Evolutionary conservation across 53 echinoderm and acorn worm genomes (phyloP), one percentile per base, ranked within the genome.

Genomic region (Glandiceps talaboti): DNA sequence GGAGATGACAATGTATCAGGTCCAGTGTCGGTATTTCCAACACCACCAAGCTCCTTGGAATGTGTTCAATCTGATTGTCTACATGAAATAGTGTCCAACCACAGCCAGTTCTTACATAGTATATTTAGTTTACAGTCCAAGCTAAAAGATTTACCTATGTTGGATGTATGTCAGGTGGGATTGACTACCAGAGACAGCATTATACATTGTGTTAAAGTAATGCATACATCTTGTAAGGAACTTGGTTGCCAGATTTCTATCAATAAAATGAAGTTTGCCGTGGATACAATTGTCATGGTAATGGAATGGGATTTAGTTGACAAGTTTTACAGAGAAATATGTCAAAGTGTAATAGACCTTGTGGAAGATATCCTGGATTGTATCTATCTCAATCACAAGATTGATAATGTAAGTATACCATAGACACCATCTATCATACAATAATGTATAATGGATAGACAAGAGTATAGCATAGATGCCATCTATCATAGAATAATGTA

Each of bases 11-110:
- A n/a, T n/a, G n/a, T n/a, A n/a, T n/a, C n/a, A n/a, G n/a, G n/a
- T n/a, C n/a, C n/a, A n/a, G n/a, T n/a, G n/a, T n/a, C 81, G 26
- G 76, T 33, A 33, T 81, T 88, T 72, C 84, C 79, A 14, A 88
- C 91, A 6, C 91, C 91, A 20, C 91, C 45, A 78, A 77, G 32
- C 77, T 88, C 82, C 73, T 86, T 29, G 32, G 88, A 27, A 73
- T 27, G 0, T 32, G 32, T 28, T 76, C 31, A 76, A 26, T 14
- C 33, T 31, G 29, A 1, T 74, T 25, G n/a, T 1, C 33, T 32
- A 14, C 79, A 83, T 26, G 31, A 27, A 1, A 78, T 77, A 25
- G 28, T 86, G 27, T 74, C 31, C 27, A 31, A 33, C 25, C 83
- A 76, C 74, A 76, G 84, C 1, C 75, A 81, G n/a, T 91, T 88